phyloP scores from a whole-genome alignment of 2,888 invertebrate genomes.

The Stenoptilia bipunctidactyla region DNA sequence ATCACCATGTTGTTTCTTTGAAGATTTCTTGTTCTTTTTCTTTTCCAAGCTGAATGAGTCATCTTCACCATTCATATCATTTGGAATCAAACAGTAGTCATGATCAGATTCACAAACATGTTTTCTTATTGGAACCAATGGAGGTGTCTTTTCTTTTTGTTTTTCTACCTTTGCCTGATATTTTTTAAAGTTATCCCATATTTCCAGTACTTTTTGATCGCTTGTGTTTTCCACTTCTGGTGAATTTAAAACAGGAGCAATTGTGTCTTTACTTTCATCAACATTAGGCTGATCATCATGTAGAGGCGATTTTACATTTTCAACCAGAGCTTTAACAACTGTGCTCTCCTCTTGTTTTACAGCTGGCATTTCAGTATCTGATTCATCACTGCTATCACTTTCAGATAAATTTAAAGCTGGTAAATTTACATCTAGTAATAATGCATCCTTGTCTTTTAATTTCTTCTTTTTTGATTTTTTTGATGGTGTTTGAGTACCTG shows the following conservation, averaged over 20 bases:
- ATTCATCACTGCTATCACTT: constrained; percentile 84
- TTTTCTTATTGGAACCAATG: constrained; percentile 56
- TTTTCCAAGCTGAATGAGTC: constrained; percentile 44
- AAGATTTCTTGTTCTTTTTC: constrained; percentile 63
- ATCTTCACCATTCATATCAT: constrained; percentile 55
- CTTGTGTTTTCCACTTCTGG: constrained; percentile 43
- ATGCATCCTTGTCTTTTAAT: constrained; percentile 55
- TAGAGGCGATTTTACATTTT: background rate
- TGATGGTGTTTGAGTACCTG: constrained; percentile 33
- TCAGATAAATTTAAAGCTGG: constrained; percentile 88
- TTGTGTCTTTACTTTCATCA: background rate
- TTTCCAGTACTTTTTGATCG: constrained; percentile 75
- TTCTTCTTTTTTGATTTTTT: constrained; percentile 63
- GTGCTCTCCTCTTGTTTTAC: constrained; percentile 30
- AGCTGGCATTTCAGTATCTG: constrained; percentile 35
- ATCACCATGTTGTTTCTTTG: constrained; percentile 56
- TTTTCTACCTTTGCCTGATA: constrained; percentile 79
- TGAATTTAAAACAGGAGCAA: background rate
- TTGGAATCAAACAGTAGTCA: constrained; percentile 77
- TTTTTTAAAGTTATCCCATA: constrained; percentile 83
- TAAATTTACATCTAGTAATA: constrained; percentile 71
- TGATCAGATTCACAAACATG: constrained; percentile 79
- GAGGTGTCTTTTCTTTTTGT: constrained; percentile 54
- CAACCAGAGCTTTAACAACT: constrained; percentile 14
- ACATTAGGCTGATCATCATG: background rate